Evolutionary conservation across 2,113 vertebrate genomes (phyloP).

Genomic region (Raja brachyura): DNA sequence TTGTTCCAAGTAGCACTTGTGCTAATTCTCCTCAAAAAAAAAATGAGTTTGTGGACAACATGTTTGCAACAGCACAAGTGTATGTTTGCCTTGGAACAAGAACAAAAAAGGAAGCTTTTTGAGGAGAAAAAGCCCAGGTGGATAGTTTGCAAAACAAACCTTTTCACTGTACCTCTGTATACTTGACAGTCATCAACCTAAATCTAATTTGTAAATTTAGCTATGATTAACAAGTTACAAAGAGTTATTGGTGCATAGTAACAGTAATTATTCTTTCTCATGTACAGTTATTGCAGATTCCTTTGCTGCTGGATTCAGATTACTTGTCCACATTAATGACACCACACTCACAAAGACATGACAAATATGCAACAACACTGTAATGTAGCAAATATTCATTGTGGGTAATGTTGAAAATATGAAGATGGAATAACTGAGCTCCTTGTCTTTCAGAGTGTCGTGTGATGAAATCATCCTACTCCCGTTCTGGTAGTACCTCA

Average conservation of each 20-base stretch:
- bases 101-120: no score
- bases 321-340: neutral
- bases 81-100: no score
- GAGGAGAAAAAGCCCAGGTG: no score
- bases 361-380: neutral
- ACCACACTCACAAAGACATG: neutral
- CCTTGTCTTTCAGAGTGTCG: constrained; percentile 70
- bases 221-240: neutral
- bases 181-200: no score
- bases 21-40: no score
- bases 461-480: constrained; percentile 77
- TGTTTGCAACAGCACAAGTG: no score
- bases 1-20: neutral
- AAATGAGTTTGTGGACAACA: no score
- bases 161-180: no score
- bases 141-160: no score
- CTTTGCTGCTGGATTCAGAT: neutral
- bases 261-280: neutral
- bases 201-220: neutral
- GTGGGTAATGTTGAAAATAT: neutral
- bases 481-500: constrained; percentile 60
- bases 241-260: neutral
- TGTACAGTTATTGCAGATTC: neutral
- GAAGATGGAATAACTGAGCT: neutral
- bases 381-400: neutral